Evolutionary conservation across 2,113 vertebrate genomes (phyloP).

Genomic region (Emydura subglobosa): DNA sequence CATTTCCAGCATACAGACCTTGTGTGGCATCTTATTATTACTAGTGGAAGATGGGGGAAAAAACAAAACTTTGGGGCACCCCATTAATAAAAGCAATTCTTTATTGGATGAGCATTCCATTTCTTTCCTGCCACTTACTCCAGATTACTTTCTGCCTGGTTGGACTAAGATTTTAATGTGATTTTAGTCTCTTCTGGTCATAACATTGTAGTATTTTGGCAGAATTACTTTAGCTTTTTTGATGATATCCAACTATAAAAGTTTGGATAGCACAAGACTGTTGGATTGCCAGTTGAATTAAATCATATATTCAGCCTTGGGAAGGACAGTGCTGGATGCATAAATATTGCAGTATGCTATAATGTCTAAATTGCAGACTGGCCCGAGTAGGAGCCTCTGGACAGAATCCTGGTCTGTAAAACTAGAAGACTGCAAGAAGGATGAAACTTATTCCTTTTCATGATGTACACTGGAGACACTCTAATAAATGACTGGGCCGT

Average conservation of each 20-base stretch:
- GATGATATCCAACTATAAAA: not conserved
- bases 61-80: not conserved
- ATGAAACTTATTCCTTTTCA: not conserved
- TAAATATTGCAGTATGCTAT: not conserved
- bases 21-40: not conserved
- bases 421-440: not conserved
- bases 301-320: not conserved
- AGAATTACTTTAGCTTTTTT: not conserved
- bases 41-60: not conserved
- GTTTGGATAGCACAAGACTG: not conserved
- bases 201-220: not conserved
- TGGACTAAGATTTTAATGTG: not conserved
- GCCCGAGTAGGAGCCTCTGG: not conserved
- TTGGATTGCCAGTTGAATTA: not conserved
- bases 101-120: not conserved
- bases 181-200: not conserved
- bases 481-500: not conserved
- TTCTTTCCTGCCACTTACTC: not conserved
- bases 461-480: not conserved
- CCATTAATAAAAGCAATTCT: not conserved
- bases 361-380: not conserved
- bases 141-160: not conserved
- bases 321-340: not conserved
- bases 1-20: not conserved
- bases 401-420: not conserved